Conservation (phyloP, 2,888 invertebrate genomes). For the Ormyrus nitidulus region DNA sequence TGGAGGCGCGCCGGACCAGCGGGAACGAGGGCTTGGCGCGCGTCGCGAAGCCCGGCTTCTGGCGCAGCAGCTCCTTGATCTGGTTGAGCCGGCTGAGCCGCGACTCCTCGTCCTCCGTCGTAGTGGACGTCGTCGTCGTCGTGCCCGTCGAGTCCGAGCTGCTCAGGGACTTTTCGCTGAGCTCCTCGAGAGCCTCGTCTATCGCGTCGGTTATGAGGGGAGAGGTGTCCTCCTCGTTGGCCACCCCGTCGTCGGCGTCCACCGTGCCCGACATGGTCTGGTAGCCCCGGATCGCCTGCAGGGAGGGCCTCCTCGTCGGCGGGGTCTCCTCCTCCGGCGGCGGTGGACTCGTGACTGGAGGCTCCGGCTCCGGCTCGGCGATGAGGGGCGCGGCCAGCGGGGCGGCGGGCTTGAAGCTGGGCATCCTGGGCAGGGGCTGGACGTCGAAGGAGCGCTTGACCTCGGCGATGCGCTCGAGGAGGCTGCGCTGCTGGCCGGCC, state of each 20-base stretch:
- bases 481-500: slow-evolving; percentile 8
- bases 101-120: slow-evolving; percentile 76
- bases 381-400: too few relatives aligned
- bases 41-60: slow-evolving; percentile 82
- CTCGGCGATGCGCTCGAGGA: slow-evolving; percentile 44
- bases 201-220: slow-evolving; percentile 46
- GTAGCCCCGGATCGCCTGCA: slow-evolving; percentile 37
- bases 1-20: slow-evolving; percentile 83
- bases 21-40: slow-evolving; percentile 80
- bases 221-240: slow-evolving; percentile 57
- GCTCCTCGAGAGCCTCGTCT: slow-evolving; percentile 52
- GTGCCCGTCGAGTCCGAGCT: slow-evolving; percentile 13
- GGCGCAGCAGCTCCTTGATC: slow-evolving; percentile 83
- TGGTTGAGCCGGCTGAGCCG: slow-evolving; percentile 82
- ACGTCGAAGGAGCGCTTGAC: slow-evolving; percentile 44
- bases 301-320: slow-evolving; percentile 22
- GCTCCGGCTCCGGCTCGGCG: not conserved
- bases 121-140: slow-evolving; percentile 33
- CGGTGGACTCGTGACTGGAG: not conserved
- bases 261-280: slow-evolving; percentile 56
- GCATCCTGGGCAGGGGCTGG: slow-evolving; percentile 34
- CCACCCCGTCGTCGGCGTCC: slow-evolving; percentile 41
- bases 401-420: not conserved
- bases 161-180: slow-evolving; percentile 43
- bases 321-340: not conserved